Conservation (phyloP, 1,140 invertebrate species). For the Akabosia matsudoensis region DNA sequence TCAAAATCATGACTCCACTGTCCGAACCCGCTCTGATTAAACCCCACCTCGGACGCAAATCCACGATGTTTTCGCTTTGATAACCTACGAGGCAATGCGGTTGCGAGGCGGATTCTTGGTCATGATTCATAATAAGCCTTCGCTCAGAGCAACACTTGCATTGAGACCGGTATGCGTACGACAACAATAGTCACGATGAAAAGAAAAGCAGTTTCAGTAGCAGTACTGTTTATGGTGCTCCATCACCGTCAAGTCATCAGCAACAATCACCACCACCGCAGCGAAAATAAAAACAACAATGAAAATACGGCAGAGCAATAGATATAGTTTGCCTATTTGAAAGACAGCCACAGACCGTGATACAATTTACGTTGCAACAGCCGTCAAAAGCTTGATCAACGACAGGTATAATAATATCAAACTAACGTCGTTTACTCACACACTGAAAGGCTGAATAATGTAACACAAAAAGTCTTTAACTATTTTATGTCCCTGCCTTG, state of each 20-base stretch:
- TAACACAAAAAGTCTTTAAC: neutral
- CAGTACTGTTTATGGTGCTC: neutral
- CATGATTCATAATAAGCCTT: neutral
- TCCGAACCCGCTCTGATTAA: too few species aligned
- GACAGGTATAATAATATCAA: neutral
- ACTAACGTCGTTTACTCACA: neutral
- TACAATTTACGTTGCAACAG: neutral
- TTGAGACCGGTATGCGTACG: neutral
- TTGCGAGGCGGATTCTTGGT: neutral
- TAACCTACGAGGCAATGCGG: neutral
- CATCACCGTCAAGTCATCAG: neutral
- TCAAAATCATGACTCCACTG: too few species aligned
- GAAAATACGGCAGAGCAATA: neutral
- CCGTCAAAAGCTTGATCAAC: conserved; percentile 13
- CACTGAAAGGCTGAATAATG: neutral
- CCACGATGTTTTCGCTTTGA: neutral
- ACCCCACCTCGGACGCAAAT: too few species aligned
- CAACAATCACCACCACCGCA: neutral
- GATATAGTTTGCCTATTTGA: too few species aligned
- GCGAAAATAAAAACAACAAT: neutral
- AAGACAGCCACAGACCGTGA: neutral
- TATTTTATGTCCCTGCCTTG: too few species aligned
- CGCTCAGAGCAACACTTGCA: neutral
- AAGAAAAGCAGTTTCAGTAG: neutral
- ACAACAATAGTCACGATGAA: neutral